phyloP scores from a whole-genome alignment of 1,140 invertebrate species.

The Goniozus legneri region DNA sequence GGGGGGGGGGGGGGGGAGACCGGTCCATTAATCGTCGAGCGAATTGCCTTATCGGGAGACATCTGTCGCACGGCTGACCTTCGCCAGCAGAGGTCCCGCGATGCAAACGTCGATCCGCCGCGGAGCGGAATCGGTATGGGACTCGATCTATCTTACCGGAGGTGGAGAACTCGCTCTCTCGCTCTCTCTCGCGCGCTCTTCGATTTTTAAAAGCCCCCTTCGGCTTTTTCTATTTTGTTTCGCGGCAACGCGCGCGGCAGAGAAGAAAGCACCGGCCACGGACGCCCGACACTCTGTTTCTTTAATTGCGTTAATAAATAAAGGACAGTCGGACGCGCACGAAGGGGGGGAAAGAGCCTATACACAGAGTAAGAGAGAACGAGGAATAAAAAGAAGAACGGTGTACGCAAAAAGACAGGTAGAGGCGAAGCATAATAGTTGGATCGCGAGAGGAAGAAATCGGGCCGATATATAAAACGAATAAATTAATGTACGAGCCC shows the following conservation, averaged over 20 bases:
- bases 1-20: background rate
- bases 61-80: constrained; percentile 25
- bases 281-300: constrained; percentile 46
- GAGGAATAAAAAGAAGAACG: background rate
- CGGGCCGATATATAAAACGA: background rate
- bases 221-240: too few relatives aligned
- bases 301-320: constrained; percentile 56
- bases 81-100: constrained; percentile 18
- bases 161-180: constrained; percentile 1
- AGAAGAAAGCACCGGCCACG: constrained; percentile 37
- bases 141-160: background rate
- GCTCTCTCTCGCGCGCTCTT: constrained; percentile 11
- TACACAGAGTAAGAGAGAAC: background rate
- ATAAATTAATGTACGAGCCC: background rate
- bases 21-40: constrained; percentile 11
- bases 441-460: background rate
- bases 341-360: background rate
- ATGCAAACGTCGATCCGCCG: constrained; percentile 28
- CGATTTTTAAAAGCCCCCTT: constrained; percentile 19
- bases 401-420: background rate
- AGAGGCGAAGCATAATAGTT: too few relatives aligned
- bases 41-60: constrained; percentile 19
- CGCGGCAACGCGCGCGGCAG: constrained; percentile 30
- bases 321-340: constrained; percentile 31
- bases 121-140: constrained; percentile 17